These are phyloP conservation scores for Pediacus dermestoides DNA, from an alignment of 2,888 invertebrate species.

Conservation along the genomic window DNA sequence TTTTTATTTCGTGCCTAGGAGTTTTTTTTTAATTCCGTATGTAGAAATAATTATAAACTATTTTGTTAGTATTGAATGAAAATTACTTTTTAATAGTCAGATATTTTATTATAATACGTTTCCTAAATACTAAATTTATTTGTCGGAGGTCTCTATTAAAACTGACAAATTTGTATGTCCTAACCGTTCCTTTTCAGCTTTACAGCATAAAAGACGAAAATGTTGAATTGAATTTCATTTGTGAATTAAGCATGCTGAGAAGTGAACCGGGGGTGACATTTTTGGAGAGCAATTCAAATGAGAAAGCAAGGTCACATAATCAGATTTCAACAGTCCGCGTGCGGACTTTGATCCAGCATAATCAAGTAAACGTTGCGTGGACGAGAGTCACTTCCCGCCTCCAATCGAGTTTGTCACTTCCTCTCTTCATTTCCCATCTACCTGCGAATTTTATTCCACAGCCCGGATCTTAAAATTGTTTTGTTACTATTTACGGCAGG, in stretches of 20 bases:
- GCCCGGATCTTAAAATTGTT: slow-evolving; percentile 2
- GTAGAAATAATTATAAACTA: too few relatives aligned
- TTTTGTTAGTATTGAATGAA: too few relatives aligned
- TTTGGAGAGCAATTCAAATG: slow-evolving; percentile 22
- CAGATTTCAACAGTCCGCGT: slow-evolving; percentile 27
- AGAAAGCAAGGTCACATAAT: slow-evolving; percentile 25
- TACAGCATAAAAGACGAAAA: too few relatives aligned
- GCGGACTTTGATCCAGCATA: slow-evolving; percentile 34
- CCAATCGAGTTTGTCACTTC: slow-evolving; percentile 36
- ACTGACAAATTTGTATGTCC: too few relatives aligned
- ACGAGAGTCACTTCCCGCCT: slow-evolving; percentile 30
- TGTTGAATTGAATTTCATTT: too few relatives aligned
- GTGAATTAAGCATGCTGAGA: not conserved
- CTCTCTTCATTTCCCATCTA: slow-evolving; percentile 22
- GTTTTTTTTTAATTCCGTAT: too few relatives aligned
- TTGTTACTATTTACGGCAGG: slow-evolving; percentile 7
- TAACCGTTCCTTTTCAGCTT: too few relatives aligned
- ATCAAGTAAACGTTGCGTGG: slow-evolving; percentile 32
- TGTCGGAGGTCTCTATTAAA: too few relatives aligned
- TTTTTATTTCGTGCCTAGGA: too few relatives aligned
- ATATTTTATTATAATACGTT: too few relatives aligned
- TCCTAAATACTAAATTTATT: too few relatives aligned
- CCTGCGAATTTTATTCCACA: slow-evolving; percentile 14
- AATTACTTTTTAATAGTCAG: too few relatives aligned
- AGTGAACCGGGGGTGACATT: slow-evolving; percentile 1